Conservation (phyloP, 2,113 vertebrate genomes). For the Neopipo cinnamomea region DNA sequence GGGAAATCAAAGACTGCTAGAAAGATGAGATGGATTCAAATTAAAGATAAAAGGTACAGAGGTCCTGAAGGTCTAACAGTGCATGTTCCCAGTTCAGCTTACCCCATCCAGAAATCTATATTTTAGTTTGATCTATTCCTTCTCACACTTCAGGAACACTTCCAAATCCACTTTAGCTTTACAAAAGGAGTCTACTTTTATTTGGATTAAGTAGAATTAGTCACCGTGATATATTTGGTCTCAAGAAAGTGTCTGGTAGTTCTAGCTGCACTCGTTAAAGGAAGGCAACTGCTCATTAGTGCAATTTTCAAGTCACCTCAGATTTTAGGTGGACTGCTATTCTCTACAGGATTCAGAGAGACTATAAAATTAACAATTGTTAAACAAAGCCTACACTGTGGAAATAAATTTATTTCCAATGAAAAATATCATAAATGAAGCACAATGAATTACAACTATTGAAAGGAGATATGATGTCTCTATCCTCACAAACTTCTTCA, state of each 20-base stretch:
- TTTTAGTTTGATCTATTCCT: neutral
- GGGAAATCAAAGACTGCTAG: conserved; percentile 48
- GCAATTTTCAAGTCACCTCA: neutral
- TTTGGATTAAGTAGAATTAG: neutral
- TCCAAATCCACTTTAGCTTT: neutral
- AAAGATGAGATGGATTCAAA: conserved; percentile 42
- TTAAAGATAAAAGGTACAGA: conserved; percentile 36
- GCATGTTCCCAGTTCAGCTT: neutral
- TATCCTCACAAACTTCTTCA: neutral
- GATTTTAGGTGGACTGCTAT: neutral
- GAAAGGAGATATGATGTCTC: neutral
- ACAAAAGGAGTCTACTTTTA: neutral
- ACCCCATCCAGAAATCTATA: neutral
- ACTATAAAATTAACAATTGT: neutral
- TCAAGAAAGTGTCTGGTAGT: neutral
- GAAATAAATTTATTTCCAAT: neutral
- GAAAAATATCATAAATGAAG: neutral
- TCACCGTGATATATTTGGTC: neutral
- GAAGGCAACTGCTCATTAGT: neutral
- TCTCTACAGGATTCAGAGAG: neutral
- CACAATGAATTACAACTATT: neutral
- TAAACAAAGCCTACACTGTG: neutral
- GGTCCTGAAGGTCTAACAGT: conserved; percentile 26
- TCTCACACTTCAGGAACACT: neutral
- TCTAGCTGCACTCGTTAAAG: neutral